Percentiles rank a stretch among this genome's conserved stretches.
Conservation (phyloP, 2,113 vertebrate species). For the Urocitellus parryii region DNA sequence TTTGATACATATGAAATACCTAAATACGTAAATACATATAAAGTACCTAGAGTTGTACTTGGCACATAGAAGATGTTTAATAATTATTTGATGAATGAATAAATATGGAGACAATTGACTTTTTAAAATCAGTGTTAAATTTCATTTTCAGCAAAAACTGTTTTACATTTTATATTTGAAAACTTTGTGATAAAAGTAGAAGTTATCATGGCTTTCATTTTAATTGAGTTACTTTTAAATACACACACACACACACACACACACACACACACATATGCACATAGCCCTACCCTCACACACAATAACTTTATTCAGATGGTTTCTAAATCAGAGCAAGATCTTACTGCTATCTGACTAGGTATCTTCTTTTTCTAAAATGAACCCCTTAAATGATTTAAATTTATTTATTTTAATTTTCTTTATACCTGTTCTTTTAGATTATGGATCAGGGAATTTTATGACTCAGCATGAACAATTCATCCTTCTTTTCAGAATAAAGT, state of each 20-base stretch:
- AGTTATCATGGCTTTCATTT: background rate
- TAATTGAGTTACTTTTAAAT: conserved; percentile 11
- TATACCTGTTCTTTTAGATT: background rate
- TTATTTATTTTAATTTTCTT: conserved; percentile 23
- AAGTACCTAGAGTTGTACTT: background rate
- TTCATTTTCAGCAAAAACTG: conserved; percentile 31
- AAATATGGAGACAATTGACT: background rate
- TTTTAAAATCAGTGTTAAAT: background rate
- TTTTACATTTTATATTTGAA: conserved; percentile 51
- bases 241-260: background rate
- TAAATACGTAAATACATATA: background rate
- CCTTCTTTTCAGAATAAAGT: background rate
- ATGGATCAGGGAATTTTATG: conserved; percentile 17
- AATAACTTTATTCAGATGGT: background rate
- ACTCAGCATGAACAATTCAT: conserved; percentile 23
- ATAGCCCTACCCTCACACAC: too few species aligned
- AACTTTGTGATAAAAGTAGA: background rate
- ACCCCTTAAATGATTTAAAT: background rate
- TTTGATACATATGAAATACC: background rate
- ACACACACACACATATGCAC: background rate
- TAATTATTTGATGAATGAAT: conserved; percentile 30
- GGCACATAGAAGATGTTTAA: background rate
- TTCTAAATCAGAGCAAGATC: conserved; percentile 1
- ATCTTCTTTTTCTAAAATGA: conserved; percentile 28
- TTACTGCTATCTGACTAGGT: background rate